Base-by-base conservation (phyloP, 2,113 vertebrate species). In the Lutjanus erythropterus region DNA sequence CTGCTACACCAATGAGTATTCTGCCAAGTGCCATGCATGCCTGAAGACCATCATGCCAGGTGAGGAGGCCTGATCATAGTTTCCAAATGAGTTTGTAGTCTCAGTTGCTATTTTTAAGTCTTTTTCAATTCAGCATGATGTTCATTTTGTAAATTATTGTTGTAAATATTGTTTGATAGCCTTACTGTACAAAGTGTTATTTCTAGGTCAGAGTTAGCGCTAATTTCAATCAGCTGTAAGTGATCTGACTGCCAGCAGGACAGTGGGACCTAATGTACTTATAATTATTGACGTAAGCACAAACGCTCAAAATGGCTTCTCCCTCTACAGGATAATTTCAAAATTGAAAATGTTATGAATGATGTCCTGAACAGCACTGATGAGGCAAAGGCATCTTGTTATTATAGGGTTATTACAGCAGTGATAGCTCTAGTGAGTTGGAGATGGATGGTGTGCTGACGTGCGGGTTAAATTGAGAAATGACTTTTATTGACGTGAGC, bases 41-140 rank as follows among this genome's bases (percentile, higher is more conserved):
- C 96, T 96, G 92, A 98, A 97, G 94, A 96, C 96, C 83, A 99
- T 99, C 78, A 97, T 97, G 96, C 98, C 98, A 93, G 98, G 98
- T 99, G 61, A 94, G 80, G n/a, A 37, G 52, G 41, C 37, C 37
- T n/a, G n/a, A n/a, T n/a, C n/a, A n/a, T n/a, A n/a, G n/a, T n/a
- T n/a, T n/a, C n/a, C n/a, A n/a, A n/a, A n/a, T n/a, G n/a, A n/a
- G n/a, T n/a, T n/a, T n/a, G n/a, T n/a, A n/a, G n/a, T n/a, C n/a
- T n/a, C n/a, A n/a, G n/a, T n/a, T n/a, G n/a, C n/a, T n/a, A n/a
- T n/a, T n/a, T n/a, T n/a, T n/a, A n/a, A n/a, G n/a, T n/a, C n/a
- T n/a, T n/a, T n/a, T n/a, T n/a, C n/a, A n/a, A n/a, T n/a, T n/a
- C n/a, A n/a, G n/a, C n/a, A n/a, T n/a, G n/a, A n/a, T n/a, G n/a